Evolutionary conservation across 2,888 invertebrate genomes (phyloP), one percentile per base, ranked within the genome.

Genomic region (Dasysyrphus albostriatus): DNA sequence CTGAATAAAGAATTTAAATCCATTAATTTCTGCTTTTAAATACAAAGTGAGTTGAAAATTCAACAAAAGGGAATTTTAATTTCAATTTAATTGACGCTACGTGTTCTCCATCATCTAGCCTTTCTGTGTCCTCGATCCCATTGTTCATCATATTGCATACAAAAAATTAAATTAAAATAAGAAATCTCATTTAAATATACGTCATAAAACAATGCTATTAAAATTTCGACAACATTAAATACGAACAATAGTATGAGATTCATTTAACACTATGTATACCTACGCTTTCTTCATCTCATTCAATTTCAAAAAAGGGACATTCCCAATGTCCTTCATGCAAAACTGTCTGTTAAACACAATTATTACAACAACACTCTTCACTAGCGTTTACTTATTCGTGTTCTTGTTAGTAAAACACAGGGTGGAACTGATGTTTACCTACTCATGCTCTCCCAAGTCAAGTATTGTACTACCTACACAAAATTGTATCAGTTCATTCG

Each of bases 201-300:
- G 44, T 63, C 69, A 69, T 69, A 54, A 69, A 84, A 70, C 79
- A 70, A 75, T 67, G 39, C 58, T 65, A 83, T 83, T 69, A 63
- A 79, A 78, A 75, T 83, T 83, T 83, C 83, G 69, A 78, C 79
- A 79, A 70, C 70, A 83, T 83, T 75, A 83, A 83, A 75, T 63
- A 4, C 56, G 65, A 75, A 75, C 83, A 79, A 79, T 74, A 74
- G 47, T 56, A 34, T 7, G 4, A 74, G 70, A 61, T 73, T 83
- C 77, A 65, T 80, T 78, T 67, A 79, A 83, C 39, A 44, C 63
- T 34, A 59, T n/a, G n/a, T n/a, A n/a, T 37, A 37, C 47, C 3
- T 37, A 34, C 16, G 16, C 44, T 61, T 58, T 19, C 37, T 58
- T 74, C 51, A 24, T 65, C 7, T 32, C n/a, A 5, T 65, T 29